phyloP scores from a whole-genome alignment of 2,888 invertebrate genomes.

The Macaria liturata region DNA sequence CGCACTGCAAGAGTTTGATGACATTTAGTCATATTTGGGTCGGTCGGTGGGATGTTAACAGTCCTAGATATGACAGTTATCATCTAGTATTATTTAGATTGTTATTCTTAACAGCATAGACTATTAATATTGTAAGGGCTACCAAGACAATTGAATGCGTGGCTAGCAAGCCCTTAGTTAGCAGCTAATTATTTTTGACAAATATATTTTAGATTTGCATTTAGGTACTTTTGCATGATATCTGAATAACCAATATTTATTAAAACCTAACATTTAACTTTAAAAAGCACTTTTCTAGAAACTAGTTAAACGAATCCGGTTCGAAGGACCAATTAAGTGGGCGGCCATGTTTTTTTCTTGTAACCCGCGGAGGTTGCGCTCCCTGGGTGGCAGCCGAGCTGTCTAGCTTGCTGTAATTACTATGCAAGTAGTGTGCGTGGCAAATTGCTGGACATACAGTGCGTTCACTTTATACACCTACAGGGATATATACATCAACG shows the following conservation, averaged over 20 bases:
- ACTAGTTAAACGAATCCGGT: conserved; percentile 21
- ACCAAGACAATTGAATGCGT: too few relatives aligned
- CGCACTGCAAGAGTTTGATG: neutral
- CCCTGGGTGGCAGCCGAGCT: conserved; percentile 64
- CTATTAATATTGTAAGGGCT: too few relatives aligned
- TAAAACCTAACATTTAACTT: too few relatives aligned
- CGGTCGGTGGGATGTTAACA: neutral
- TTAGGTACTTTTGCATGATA: too few relatives aligned
- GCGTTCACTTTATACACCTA: conserved; percentile 35
- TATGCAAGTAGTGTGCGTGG: conserved; percentile 47
- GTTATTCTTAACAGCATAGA: too few relatives aligned
- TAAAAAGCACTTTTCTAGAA: conserved; percentile 2
- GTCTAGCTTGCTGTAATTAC: conserved; percentile 57
- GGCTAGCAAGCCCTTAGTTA: too few relatives aligned
- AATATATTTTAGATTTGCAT: too few relatives aligned
- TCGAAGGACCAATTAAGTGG: conserved; percentile 25
- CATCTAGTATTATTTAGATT: too few relatives aligned
- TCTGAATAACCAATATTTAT: too few relatives aligned
- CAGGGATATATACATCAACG: too few relatives aligned
- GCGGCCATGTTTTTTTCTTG: conserved; percentile 30
- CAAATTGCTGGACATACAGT: conserved; percentile 38
- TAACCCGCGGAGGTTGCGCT: conserved; percentile 39
- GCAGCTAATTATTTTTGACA: too few relatives aligned
- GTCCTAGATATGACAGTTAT: too few relatives aligned
- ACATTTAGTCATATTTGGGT: neutral